Base-by-base conservation (phyloP, 2,888 invertebrate genomes). In the Sycophila texana region DNA sequence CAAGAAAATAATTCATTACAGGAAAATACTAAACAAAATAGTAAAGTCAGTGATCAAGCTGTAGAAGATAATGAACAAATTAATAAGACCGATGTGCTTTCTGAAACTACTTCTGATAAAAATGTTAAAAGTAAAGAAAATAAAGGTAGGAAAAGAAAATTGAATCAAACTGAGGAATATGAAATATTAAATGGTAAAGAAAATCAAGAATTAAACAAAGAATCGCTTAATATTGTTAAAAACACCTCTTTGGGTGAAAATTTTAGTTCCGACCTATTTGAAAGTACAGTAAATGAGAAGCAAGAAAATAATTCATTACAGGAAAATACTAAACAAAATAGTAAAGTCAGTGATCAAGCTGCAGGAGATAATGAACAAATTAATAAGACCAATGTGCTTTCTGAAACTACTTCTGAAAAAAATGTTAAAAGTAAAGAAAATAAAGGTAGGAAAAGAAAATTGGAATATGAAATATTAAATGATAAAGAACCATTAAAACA, bases 191-290 rank as follows among this genome's bases (percentile, higher is more conserved):
- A n/a, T n/a, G n/a, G n/a, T n/a, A n/a, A n/a, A 14, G n/a, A 63
- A 13, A 39, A 39, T 72, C 63, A 58, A 63, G 20, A 76, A 72
- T 20, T 26, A 60, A 60, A 18, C 39, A 57, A 18, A 20, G 71
- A 39, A 61, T 12, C n/a, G 26, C 2, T 26, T 4, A 55, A 18
- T 2, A 57, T 16, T 61, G 0, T 18, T 12, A 20, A 2, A n/a
- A 47, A 63, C 39, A 47, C 14, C 47, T 18, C 22, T 12, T 39
- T 12, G 3, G 14, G 10, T 61, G n/a, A 39, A 26, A 39, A 39
- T 39, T 7, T 10, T 1, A 39, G 10, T 39, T 39, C 39, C 16
- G 49, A 49, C 13, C 16, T 49, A 60, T 22, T 4, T 63, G 26
- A 26, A 68, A 68, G 55, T 18, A 51, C 51, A n/a, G n/a, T 66